Percentiles rank a stretch among this genome's conserved stretches.
Conservation (phyloP, 1,140 invertebrate genomes). For the Thaumetopoea pityocampa region DNA sequence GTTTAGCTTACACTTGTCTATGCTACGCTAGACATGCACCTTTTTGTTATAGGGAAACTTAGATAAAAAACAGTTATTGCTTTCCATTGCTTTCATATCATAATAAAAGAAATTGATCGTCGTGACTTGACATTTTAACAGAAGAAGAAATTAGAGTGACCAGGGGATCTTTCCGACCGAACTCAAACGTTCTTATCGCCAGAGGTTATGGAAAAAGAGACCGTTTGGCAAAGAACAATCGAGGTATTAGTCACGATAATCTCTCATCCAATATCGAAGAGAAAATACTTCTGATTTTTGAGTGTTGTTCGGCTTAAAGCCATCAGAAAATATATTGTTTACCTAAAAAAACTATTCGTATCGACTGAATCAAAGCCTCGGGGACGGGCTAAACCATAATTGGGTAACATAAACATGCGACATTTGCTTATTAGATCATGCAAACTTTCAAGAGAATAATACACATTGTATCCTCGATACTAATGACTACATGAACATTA, state of each 20-base stretch:
- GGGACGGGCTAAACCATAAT: conserved; percentile 26
- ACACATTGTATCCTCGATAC: conserved; percentile 4
- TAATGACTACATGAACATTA: too few relatives aligned
- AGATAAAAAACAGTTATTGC: conserved; percentile 12
- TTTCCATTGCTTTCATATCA: conserved; percentile 19
- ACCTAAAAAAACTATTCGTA: conserved; percentile 23
- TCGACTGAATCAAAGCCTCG: conserved; percentile 30
- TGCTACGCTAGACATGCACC: too few relatives aligned
- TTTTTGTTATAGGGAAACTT: too few relatives aligned
- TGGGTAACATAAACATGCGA: conserved; percentile 12
- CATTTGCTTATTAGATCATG: conserved; percentile 12
- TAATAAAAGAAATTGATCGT: conserved; percentile 11
- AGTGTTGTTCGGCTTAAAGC: conserved; percentile 25
- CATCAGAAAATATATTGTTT: conserved; percentile 19
- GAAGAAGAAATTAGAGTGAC: conserved; percentile 53
- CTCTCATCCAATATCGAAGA: conserved; percentile 24
- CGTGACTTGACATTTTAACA: conserved; percentile 37
- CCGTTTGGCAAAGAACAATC: conserved; percentile 24
- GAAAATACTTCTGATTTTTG: conserved; percentile 23
- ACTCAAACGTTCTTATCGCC: conserved; percentile 58
- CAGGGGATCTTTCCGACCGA: conserved; percentile 55
- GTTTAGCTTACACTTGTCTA: too few relatives aligned
- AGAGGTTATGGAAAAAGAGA: conserved; percentile 58
- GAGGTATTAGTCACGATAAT: conserved; percentile 40
- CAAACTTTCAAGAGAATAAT: conserved; percentile 5